Evolutionary conservation across 2,113 vertebrate genomes (phyloP), one percentile per base, ranked within the genome.

Genomic region (Merops nubicus): DNA sequence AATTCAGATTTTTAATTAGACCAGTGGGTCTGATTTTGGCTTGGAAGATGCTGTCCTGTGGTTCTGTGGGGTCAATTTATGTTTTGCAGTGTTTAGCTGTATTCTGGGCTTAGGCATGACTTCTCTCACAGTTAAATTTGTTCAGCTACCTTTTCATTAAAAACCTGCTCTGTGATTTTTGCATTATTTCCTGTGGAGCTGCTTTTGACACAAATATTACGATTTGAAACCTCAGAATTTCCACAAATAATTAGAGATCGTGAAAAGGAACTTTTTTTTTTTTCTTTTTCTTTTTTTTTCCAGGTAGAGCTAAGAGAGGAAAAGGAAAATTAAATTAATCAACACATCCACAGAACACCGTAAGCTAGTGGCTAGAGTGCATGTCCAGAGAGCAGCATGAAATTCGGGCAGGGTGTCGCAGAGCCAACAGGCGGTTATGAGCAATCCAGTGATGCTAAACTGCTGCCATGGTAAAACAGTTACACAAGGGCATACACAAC

Each of bases 401-500:
- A 8, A 15, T 42, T 42, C 7, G n/a, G 8, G 8, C 38, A 34
- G 51, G 11, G 21, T 25, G 36, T 25, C 1, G 0, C 62, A 59
- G 57, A 67, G 51, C 19, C 48, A 67, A 8, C 3, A 6, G 6
- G 4, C 9, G 2, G 2, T 28, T 54, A 4, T 3, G 3, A 22
- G 9, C 63, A 43, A 74, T 3, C 33, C 50, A 53, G 1, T 8
- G 42, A 6, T 92, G 17, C 79, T 62, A n/a, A 67, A 51, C n/a
- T n/a, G n/a, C n/a, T n/a, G n/a, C n/a, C n/a, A n/a, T n/a, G n/a
- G n/a, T n/a, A n/a, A n/a, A 48, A n/a, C 18, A 26, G 18, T 51
- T 60, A 12, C 21, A 20, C 11, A 64, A 40, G 12, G 12, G 11
- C 5, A 42, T 5, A 26, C 14, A 43, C n/a, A 28, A 12, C 11